Percentiles rank a stretch among this genome's conserved stretches.
phyloP scores from a whole-genome alignment of 1,140 invertebrate genomes.

The Meloidogyne floridensis region DNA sequence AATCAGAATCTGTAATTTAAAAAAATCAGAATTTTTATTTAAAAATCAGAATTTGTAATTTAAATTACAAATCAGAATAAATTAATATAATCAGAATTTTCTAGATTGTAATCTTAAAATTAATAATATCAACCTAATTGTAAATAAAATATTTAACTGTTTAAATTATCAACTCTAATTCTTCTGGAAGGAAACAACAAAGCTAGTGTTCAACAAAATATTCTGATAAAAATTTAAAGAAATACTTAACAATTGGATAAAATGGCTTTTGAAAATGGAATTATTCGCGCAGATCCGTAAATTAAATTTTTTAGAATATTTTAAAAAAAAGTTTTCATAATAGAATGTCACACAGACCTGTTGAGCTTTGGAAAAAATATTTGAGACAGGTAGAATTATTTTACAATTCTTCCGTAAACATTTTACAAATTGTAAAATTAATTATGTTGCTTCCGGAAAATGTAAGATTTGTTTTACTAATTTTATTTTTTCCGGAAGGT shows the following conservation, averaged over 20 bases:
- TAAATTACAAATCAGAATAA: background rate
- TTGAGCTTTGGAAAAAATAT: constrained; percentile 63
- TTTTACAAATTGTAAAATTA: background rate
- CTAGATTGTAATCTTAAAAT: background rate
- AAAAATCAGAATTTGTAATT: background rate
- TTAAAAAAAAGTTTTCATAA: background rate
- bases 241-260: background rate
- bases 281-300: constrained; percentile 57
- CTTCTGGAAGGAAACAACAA: background rate
- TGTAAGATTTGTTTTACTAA: too few species aligned
- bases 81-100: too few species aligned
- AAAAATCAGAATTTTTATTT: background rate
- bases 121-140: too few species aligned
- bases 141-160: too few species aligned
- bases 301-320: background rate
- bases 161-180: background rate
- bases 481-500: too few species aligned
- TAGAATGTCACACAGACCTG: constrained; percentile 49
- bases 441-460: too few species aligned
- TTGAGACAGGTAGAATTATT: constrained; percentile 35
- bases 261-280: constrained; percentile 50
- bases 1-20: background rate
- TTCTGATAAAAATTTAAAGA: background rate
- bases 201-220: background rate
- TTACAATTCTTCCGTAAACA: background rate